Evolutionary conservation across 1,140 invertebrate genomes (phyloP), one percentile per base, ranked within the genome.

Genomic region (Halyomorpha halys): DNA sequence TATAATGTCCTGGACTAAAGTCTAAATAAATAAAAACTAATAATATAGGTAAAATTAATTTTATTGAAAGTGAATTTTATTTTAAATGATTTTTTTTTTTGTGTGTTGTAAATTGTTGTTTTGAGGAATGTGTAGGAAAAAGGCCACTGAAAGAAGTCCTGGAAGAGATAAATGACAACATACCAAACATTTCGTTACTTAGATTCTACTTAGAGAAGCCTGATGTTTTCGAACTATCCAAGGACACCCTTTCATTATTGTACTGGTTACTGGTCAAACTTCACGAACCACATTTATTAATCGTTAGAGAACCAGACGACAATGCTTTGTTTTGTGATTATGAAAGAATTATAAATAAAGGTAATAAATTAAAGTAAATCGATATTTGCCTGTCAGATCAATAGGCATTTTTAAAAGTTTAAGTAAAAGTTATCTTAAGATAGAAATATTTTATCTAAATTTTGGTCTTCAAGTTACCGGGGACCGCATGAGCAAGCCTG

Each of bases 221-320:
- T 25, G 18, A 21, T 23, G 15, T 16, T 25, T 21, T 23, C 23
- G 18, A 56, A 9, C 3, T 56, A 3, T 25, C 53, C 0, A 15
- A 2, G 9, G 53, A 56, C 9, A 25, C 53, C 11, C 23, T 56
- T 21, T 56, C 53, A 27, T 19, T 56, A 3, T 21, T 56, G 14
- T 56, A 56, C 53, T 56, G 53, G 53, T 15, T 56, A 3, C 53
- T 56, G 3, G 23, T 56, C 53, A 56, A 23, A 16, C 23, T 56
- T 16, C 3, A 56, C 3, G 53, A 56, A 56, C 53, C 53, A 16
- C 19, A 23, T 8, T 21, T 49, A 21, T 6, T 49, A 13, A 21
- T 49, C 2, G 11, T 18, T 4, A 21, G 14, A 49, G 19, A 49
- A 9, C 5, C 6, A 49, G 19, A 49, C 1, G 5, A 21, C 5